These are phyloP conservation scores for Syrista parreyssii DNA, from an alignment of 2,888 invertebrate genomes.

Conservation along the genomic window DNA sequence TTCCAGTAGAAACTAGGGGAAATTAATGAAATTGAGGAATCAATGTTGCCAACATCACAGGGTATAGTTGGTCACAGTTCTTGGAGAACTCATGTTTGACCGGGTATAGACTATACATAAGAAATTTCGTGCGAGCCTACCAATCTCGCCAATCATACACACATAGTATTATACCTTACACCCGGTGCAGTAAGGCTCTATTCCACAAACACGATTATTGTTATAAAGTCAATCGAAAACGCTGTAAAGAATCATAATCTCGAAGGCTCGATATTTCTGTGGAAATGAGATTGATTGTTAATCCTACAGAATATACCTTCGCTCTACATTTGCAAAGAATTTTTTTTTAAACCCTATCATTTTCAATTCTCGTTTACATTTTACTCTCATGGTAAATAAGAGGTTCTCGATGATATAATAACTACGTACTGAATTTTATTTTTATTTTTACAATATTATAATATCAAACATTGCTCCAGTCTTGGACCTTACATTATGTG, in stretches of 20 bases:
- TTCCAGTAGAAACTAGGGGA: not conserved
- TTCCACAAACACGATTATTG: too few relatives aligned
- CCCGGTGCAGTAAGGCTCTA: too few relatives aligned
- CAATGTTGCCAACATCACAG: not conserved
- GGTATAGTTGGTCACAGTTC: slow-evolving; percentile 1
- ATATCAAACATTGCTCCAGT: not conserved
- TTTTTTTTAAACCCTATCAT: not conserved
- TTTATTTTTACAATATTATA: not conserved
- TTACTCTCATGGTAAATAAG: not conserved
- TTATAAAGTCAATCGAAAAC: too few relatives aligned
- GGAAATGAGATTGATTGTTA: not conserved
- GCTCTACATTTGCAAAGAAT: not conserved
- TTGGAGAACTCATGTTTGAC: too few relatives aligned
- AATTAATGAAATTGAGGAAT: not conserved
- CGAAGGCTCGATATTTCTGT: not conserved
- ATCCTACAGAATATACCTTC: not conserved
- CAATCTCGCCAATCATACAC: too few relatives aligned
- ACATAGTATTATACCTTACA: too few relatives aligned
- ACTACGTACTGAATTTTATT: not conserved
- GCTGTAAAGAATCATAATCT: too few relatives aligned
- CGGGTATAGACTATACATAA: too few relatives aligned
- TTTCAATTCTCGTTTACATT: not conserved
- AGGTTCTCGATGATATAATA: not conserved
- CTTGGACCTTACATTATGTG: not conserved
- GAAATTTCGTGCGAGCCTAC: too few relatives aligned